Conservation (phyloP, 2,113 vertebrate species). For the Pelusios castaneus region DNA sequence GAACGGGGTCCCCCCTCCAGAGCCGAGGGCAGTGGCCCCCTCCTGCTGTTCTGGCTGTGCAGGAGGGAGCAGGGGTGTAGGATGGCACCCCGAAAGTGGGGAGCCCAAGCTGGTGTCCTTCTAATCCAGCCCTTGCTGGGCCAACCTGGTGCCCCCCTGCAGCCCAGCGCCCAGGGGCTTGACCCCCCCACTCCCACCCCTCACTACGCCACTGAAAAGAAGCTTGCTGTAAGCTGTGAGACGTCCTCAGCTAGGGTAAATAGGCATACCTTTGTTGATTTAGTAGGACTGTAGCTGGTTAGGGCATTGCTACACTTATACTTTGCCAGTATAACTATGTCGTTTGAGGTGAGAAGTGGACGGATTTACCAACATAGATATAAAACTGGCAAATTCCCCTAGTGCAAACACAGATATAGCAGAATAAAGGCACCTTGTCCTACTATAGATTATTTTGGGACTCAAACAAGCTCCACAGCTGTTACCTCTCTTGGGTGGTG, state of each 20-base stretch:
- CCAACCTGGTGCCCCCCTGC: no score
- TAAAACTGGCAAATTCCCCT: not conserved
- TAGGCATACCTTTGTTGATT: not conserved
- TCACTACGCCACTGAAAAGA: no score
- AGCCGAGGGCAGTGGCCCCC: no score
- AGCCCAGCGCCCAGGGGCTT: no score
- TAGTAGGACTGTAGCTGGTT: not conserved
- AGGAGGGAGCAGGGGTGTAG: no score
- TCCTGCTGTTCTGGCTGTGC: no score
- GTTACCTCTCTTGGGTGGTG: not conserved
- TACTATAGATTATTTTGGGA: not conserved
- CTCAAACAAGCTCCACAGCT: not conserved
- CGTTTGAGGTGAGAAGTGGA: not conserved
- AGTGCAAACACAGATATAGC: not conserved
- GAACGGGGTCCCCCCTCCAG: no score
- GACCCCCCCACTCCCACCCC: no score
- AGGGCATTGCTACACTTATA: not conserved
- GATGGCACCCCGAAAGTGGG: no score
- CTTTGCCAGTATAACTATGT: not conserved
- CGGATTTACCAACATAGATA: not conserved
- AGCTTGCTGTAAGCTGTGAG: not conserved
- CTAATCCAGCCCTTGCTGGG: no score
- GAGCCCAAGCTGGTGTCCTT: no score
- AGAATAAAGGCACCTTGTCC: not conserved
- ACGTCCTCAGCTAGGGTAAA: not conserved